Base-by-base conservation (phyloP, 37 sponge, comb jelly and placozoan species). In the Chondrilla cf. caribensis region DNA sequence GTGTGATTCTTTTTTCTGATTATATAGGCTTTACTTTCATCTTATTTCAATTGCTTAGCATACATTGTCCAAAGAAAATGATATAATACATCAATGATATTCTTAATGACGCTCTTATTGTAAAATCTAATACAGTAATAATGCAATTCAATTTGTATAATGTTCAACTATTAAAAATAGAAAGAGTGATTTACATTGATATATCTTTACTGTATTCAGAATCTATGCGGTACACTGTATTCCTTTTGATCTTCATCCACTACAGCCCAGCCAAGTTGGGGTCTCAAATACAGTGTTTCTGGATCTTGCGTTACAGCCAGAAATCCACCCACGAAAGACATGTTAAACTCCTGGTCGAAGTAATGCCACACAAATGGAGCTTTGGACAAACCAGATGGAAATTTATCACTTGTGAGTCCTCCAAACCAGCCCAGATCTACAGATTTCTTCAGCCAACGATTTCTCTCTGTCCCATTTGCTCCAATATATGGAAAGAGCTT, bases 201-300 rank as follows among this genome's bases (percentile, higher is more conserved):
- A n/a, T n/a, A n/a, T n/a, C n/a, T n/a, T n/a, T n/a, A n/a, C n/a
- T n/a, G n/a, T n/a, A n/a, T n/a, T n/a, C n/a, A n/a, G n/a, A n/a
- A n/a, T n/a, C n/a, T n/a, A n/a, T n/a, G n/a, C n/a, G n/a, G n/a
- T n/a, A n/a, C n/a, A n/a, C n/a, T n/a, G n/a, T n/a, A n/a, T n/a
- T n/a, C n/a, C n/a, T n/a, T n/a, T n/a, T 47, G 51, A 47, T 47
- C 51, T 47, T 47, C 11, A 11, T 87, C 79, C 35, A 70, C 84
- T 7, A 84, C 84, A 32, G 89, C 89, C 89, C 89, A 88, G 0
- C 89, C 89, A 29, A 88, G 79, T 35, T 88, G 81, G 42, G 89
- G 84, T 32, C 81, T 84, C 3, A 88, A 18, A 25, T 80, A 80
- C 51, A 84, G 25, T 54, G 76, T 80, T 17, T 22, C 28, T 3